These are phyloP conservation scores for Porites divaricata DNA, from an alignment of 92 coral and sea anemone genomes.

Conservation along the genomic window DNA sequence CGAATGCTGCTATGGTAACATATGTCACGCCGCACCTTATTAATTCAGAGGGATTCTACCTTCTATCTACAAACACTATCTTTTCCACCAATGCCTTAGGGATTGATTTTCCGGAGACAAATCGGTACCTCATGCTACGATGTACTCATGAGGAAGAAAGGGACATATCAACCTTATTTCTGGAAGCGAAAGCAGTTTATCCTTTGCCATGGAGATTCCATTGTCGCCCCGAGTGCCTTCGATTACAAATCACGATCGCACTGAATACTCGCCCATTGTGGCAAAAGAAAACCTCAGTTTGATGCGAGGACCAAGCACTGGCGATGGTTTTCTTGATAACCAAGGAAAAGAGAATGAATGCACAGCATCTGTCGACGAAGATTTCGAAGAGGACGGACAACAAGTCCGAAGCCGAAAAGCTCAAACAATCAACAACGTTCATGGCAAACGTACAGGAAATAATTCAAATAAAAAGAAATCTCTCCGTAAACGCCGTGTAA, in stretches of 20 bases:
- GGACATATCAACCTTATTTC: not conserved
- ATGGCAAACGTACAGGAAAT: not conserved
- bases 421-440: not conserved
- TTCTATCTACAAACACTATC: not conserved
- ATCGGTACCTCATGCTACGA: not conserved
- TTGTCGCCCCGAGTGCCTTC: slow-evolving; percentile 24
- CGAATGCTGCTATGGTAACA: not conserved
- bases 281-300: slow-evolving; percentile 1
- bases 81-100: not conserved
- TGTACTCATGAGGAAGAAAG: slow-evolving; percentile 16
- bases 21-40: not conserved
- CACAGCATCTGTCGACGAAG: slow-evolving; percentile 8
- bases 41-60: not conserved
- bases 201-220: slow-evolving; percentile 29
- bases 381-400: slow-evolving; percentile 12
- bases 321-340: not conserved
- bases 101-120: not conserved
- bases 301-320: not conserved
- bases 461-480: slow-evolving; percentile 49
- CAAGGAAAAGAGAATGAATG: slow-evolving; percentile 17
- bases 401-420: not conserved
- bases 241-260: slow-evolving; percentile 5
- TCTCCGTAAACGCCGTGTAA: slow-evolving; percentile 69
- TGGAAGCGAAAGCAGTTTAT: slow-evolving; percentile 6
- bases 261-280: slow-evolving; percentile 8